Evolutionary conservation across 2,797 vertebrate species (phyloP).

Genomic region (Phataginus tricuspis): DNA sequence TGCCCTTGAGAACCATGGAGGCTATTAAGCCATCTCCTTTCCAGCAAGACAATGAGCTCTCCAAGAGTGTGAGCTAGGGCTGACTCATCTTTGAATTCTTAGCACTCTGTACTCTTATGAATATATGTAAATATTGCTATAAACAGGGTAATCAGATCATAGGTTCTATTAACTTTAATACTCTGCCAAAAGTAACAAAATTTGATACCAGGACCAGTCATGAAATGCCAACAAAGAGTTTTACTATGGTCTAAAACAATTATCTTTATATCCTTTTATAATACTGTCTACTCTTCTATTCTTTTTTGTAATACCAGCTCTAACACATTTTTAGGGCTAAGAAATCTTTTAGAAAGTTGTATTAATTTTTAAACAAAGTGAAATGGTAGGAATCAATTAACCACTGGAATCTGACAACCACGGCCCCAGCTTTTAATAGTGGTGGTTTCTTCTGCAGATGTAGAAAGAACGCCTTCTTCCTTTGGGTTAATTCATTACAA

Average conservation of each 20-base stretch:
- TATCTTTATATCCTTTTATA: not conserved
- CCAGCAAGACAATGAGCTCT: not conserved
- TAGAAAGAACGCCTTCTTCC: conserved; percentile 47
- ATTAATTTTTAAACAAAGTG: conserved; percentile 39
- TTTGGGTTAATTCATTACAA: conserved; percentile 36
- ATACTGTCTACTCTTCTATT: not conserved
- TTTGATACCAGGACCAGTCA: not conserved
- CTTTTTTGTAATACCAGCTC: not conserved
- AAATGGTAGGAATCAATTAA: conserved; percentile 9
- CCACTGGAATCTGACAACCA: not conserved
- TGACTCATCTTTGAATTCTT: not conserved
- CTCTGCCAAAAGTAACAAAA: conserved; percentile 34
- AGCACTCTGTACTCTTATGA: not conserved
- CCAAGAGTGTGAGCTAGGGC: not conserved
- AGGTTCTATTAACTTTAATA: conserved; percentile 43
- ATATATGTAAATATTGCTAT: conserved; percentile 16
- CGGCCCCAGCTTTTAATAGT: not conserved
- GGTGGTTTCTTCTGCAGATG: not conserved
- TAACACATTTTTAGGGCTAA: not conserved
- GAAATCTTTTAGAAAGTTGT: conserved; percentile 3
- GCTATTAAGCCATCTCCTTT: not conserved
- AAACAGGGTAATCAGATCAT: conserved; percentile 18
- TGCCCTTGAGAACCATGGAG: not conserved
- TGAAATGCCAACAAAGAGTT: not conserved
- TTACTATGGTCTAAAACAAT: not conserved